These are phyloP conservation scores for Xenopus tropicalis DNA, from an alignment of 2,113 vertebrate species.

Conservation along the genomic window UCB_Xtro_10.0 CM004444.2:48925501-48926000, in stretches of 20 bases:
- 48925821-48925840: slow-evolving; percentile 9
- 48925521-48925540: too few relatives aligned
- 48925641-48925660: neutral
- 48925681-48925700: neutral
- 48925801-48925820: slow-evolving; percentile 16
- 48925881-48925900: slow-evolving; percentile 36
- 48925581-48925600: neutral
- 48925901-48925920: slow-evolving; percentile 32
- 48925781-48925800: neutral
- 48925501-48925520: too few relatives aligned
- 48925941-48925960: slow-evolving; percentile 53
- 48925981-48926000: neutral
- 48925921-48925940: slow-evolving; percentile 27
- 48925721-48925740: neutral
- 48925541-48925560: too few relatives aligned
- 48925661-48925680: neutral
- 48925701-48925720: neutral
- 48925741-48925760: slow-evolving; percentile 16
- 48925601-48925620: neutral
- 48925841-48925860: slow-evolving; percentile 30
- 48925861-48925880: slow-evolving; percentile 11
- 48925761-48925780: slow-evolving; percentile 14
- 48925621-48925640: neutral
- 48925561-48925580: too few relatives aligned
- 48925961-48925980: slow-evolving; percentile 17